phyloP scores from a whole-genome alignment of 1,140 invertebrate genomes.

The Philaenus spumarius region DNA sequence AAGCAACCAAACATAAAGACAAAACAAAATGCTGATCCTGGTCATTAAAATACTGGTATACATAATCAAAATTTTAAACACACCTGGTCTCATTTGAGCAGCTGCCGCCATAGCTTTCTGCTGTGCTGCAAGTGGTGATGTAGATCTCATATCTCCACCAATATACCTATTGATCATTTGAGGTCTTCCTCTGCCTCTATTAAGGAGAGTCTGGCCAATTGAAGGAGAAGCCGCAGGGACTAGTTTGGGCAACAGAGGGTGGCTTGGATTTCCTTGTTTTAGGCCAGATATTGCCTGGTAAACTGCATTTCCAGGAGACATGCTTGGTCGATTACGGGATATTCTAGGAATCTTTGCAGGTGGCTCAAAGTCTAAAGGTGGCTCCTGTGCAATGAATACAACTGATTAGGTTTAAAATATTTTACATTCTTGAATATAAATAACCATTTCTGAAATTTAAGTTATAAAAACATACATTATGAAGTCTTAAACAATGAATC shows the following conservation, averaged over 20 bases:
- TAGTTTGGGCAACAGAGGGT: slow-evolving; percentile 48
- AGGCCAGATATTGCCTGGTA: slow-evolving; percentile 36
- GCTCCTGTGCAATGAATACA: slow-evolving; percentile 60
- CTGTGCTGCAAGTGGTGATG: slow-evolving; percentile 8
- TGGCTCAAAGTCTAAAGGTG: slow-evolving; percentile 82
- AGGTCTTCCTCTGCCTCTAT: slow-evolving; percentile 40
- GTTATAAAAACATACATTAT: too few species aligned
- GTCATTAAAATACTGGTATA: too few species aligned
- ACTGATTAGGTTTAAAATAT: too few species aligned
- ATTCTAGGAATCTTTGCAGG: slow-evolving; percentile 84
- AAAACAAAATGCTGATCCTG: too few species aligned
- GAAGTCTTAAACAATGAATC: too few species aligned
- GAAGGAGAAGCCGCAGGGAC: slow-evolving; percentile 37
- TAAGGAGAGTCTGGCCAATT: slow-evolving; percentile 14
- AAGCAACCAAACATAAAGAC: too few species aligned
- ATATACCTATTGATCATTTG: slow-evolving; percentile 27
- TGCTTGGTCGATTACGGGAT: slow-evolving; percentile 44
- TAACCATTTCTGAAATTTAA: too few species aligned
- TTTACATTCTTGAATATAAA: too few species aligned
- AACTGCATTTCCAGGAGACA: slow-evolving; percentile 30
- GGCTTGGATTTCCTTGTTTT: slow-evolving; percentile 42
- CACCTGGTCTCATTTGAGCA: slow-evolving; percentile 22
- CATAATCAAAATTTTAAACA: too few species aligned
- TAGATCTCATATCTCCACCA: slow-evolving; percentile 5
- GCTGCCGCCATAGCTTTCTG: slow-evolving; percentile 5